These are phyloP conservation scores for Stichopus chloronotus DNA, from an alignment of 35 echinoderm and acorn worm genomes.

Conservation along the genomic window DNA sequence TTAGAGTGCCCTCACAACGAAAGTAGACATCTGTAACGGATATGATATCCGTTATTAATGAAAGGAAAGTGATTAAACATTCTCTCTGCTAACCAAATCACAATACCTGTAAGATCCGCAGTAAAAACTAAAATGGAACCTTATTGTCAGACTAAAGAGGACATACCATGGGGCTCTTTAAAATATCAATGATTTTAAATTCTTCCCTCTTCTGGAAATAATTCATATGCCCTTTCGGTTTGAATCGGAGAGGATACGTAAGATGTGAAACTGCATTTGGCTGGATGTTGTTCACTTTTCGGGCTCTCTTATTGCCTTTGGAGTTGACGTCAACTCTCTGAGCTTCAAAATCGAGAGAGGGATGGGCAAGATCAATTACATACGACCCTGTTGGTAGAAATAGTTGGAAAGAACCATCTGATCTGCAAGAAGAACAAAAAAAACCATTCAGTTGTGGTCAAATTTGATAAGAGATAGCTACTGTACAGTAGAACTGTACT, in stretches of 20 bases:
- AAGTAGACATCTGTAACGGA: too few relatives aligned
- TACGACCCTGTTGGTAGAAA: constrained; percentile 89
- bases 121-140: too few relatives aligned
- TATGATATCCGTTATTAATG: too few relatives aligned
- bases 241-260: constrained; percentile 78
- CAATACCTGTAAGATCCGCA: too few relatives aligned
- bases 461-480: not conserved
- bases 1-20: too few relatives aligned
- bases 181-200: constrained; percentile 85
- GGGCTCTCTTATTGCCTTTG: constrained; percentile 92
- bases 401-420: constrained; percentile 89
- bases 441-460: not conserved
- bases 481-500: not conserved
- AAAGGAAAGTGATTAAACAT: too few relatives aligned
- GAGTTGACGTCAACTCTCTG: constrained; percentile 89
- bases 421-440: constrained; percentile 57
- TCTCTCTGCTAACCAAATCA: too few relatives aligned
- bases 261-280: constrained; percentile 66
- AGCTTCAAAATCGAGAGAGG: constrained; percentile 92
- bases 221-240: constrained; percentile 64
- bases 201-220: constrained; percentile 98
- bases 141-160: not conserved
- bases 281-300: constrained; percentile 87
- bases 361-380: constrained; percentile 83
- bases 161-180: constrained; percentile 99